phyloP scores from a whole-genome alignment of 1,140 invertebrate genomes.

The Aradophagus sp. region DNA sequence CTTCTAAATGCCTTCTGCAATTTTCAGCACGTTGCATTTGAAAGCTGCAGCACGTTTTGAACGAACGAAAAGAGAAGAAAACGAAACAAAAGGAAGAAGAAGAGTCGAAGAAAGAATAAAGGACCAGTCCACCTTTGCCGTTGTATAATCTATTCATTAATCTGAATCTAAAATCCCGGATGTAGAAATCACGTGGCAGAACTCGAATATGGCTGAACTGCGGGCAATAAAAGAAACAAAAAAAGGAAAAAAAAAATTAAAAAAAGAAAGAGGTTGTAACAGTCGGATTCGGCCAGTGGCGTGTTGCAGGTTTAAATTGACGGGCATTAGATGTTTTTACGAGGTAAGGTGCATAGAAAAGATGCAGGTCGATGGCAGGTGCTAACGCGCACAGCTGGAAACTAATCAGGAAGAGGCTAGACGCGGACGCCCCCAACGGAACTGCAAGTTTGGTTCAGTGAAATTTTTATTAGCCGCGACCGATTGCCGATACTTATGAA shows the following conservation, averaged over 20 bases:
- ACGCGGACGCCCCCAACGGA: conserved; percentile 23
- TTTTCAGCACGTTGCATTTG: too few species aligned
- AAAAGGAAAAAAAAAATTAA: too few species aligned
- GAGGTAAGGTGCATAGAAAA: conserved; percentile 47
- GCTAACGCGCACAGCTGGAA: conserved; percentile 38
- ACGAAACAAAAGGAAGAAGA: too few species aligned
- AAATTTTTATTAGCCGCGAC: conserved; percentile 5
- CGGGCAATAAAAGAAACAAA: conserved; percentile 7
- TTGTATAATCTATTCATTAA: conserved; percentile 27
- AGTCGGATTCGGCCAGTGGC: conserved; percentile 18
- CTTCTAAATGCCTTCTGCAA: too few species aligned
- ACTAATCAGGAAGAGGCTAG: conserved; percentile 27
- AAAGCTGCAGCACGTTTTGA: too few species aligned
- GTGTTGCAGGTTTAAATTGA: conserved; percentile 26
- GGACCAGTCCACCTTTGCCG: conserved; percentile 9
- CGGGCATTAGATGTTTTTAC: conserved; percentile 40
- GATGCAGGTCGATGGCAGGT: conserved; percentile 37
- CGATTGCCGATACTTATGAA: too few species aligned
- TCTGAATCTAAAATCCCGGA: conserved; percentile 19
- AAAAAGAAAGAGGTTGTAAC: conserved; percentile 18
- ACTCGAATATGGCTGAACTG: conserved; percentile 9
- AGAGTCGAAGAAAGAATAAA: not conserved
- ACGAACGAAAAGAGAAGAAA: too few species aligned
- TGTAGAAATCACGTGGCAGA: conserved; percentile 18
- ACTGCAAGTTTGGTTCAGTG: conserved; percentile 1